Evolutionary conservation across 2,797 vertebrate genomes (phyloP).

Genomic region (Chaetodon trifasciatus): DNA sequence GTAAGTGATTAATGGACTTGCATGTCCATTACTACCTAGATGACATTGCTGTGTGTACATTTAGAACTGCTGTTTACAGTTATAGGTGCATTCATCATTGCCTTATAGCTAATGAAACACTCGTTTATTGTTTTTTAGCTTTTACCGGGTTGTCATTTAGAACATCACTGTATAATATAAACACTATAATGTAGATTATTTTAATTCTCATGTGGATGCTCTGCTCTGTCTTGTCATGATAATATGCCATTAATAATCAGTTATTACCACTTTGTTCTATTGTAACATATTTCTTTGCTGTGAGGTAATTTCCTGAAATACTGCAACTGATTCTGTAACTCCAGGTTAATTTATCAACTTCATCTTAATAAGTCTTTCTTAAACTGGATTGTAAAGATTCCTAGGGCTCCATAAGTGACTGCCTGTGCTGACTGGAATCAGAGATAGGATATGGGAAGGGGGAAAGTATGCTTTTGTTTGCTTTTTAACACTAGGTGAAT

Average conservation of each 20-base stretch:
- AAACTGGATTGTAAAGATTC: slow-evolving; percentile 46
- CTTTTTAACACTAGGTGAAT: slow-evolving; percentile 48
- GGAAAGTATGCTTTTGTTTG: slow-evolving; percentile 32
- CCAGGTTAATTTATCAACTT: slow-evolving; percentile 19
- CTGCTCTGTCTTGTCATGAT: not conserved
- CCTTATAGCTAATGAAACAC: slow-evolving; percentile 16
- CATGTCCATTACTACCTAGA: slow-evolving; percentile 47
- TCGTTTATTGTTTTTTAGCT: slow-evolving; percentile 6
- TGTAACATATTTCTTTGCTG: not conserved
- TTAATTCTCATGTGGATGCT: not conserved
- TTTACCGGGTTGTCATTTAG: slow-evolving; percentile 1
- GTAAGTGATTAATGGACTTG: slow-evolving; percentile 56
- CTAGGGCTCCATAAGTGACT: slow-evolving; percentile 18
- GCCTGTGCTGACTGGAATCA: slow-evolving; percentile 9
- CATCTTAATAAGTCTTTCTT: slow-evolving; percentile 27
- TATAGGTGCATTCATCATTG: slow-evolving; percentile 20
- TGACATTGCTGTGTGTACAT: slow-evolving; percentile 49
- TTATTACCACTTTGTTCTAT: not conserved
- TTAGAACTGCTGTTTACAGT: slow-evolving; percentile 16
- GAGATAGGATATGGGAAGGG: not conserved
- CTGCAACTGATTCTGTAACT: slow-evolving; percentile 38
- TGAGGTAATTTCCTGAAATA: slow-evolving; percentile 25
- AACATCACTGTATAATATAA: not conserved
- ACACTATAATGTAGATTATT: not conserved
- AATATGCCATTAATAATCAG: not conserved